Percentiles rank a stretch among this genome's conserved stretches.
phyloP scores from a whole-genome alignment of 2,113 vertebrate species.

The Recurvirostra avosetta region DNA sequence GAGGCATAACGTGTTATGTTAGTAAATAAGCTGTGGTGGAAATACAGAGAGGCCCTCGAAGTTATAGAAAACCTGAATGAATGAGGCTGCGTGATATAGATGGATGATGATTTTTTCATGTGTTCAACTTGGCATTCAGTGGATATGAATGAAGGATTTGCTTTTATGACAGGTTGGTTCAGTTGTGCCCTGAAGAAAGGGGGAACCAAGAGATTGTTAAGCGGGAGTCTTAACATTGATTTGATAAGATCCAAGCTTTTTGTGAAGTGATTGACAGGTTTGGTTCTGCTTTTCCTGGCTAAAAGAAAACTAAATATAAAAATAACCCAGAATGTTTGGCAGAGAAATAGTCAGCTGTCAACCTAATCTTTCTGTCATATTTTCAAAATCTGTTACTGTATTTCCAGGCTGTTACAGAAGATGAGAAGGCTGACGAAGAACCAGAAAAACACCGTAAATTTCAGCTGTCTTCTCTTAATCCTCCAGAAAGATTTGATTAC shows the following conservation, averaged over 20 bases:
- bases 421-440: constrained; percentile 54
- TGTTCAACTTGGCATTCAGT: neutral
- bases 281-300: constrained; percentile 11
- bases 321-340: neutral
- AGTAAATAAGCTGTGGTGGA: neutral
- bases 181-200: neutral
- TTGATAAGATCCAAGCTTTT: neutral
- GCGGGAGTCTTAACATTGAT: neutral
- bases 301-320: neutral
- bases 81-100: neutral
- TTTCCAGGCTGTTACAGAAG: constrained; percentile 64
- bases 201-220: neutral
- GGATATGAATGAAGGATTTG: neutral
- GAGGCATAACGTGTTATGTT: neutral
- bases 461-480: constrained; percentile 94
- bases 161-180: neutral
- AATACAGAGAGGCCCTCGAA: neutral
- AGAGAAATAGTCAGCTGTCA: neutral
- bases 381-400: constrained; percentile 19
- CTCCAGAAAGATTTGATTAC: constrained; percentile 95
- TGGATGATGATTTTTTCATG: neutral
- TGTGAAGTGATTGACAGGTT: neutral
- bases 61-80: neutral
- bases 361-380: neutral
- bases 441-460: constrained; percentile 79